Conservation (phyloP, 1,140 invertebrate species). For the Habropoda laboriosa region DNA sequence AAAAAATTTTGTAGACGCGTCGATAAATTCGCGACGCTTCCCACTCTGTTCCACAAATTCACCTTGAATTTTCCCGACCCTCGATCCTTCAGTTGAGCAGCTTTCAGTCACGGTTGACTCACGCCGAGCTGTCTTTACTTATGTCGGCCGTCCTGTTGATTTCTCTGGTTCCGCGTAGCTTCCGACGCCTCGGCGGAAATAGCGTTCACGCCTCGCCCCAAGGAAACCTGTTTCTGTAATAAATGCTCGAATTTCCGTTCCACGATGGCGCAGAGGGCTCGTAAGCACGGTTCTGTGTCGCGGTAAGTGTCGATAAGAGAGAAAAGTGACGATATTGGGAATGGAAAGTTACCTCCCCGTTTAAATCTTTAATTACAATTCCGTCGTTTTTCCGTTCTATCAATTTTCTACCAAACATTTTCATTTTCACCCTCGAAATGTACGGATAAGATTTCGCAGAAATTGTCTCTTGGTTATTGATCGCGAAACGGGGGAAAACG, state of each 20-base stretch:
- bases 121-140: slow-evolving; percentile 8
- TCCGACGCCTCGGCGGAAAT: not conserved
- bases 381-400: too few relatives aligned
- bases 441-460: too few relatives aligned
- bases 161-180: not conserved
- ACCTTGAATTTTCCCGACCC: too few relatives aligned
- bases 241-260: slow-evolving; percentile 29
- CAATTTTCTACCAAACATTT: too few relatives aligned
- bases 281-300: not conserved
- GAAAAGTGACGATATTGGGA: not conserved
- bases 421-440: too few relatives aligned
- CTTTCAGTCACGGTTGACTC: not conserved
- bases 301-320: not conserved
- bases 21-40: too few relatives aligned
- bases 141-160: not conserved
- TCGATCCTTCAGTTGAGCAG: not conserved
- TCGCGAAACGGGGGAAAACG: not conserved
- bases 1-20: too few relatives aligned
- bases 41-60: too few relatives aligned
- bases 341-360: too few relatives aligned
- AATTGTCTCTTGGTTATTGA: not conserved
- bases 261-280: not conserved
- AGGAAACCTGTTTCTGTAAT: not conserved
- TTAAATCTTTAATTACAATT: too few relatives aligned
- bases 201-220: not conserved